A percentile compares a stretch with the other conserved stretches of the same genome.
Evolutionary conservation across 2,113 vertebrate species (phyloP).

Genomic region (Aspidoscelis tigris): DNA sequence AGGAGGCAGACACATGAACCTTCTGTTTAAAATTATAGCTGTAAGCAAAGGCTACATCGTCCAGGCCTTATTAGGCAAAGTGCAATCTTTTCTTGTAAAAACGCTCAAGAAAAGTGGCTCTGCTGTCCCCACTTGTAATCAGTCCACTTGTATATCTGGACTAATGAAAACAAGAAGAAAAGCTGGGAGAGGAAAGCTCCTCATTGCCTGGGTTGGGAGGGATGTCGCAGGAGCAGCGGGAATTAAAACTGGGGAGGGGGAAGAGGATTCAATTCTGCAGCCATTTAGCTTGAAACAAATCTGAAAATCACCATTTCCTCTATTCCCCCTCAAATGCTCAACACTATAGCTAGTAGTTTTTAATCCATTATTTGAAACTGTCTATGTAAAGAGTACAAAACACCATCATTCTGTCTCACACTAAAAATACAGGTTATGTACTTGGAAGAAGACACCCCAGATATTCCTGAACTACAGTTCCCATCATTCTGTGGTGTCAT

Average conservation of each 20-base stretch:
- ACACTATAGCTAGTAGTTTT: no score
- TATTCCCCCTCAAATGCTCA: no score
- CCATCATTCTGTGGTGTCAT: no score
- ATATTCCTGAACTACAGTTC: no score
- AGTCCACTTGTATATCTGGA: slow-evolving; percentile 51
- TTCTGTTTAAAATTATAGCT: slow-evolving; percentile 74
- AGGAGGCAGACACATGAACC: slow-evolving; percentile 61
- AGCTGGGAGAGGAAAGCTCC: slow-evolving; percentile 42
- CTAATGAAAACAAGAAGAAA: slow-evolving; percentile 65
- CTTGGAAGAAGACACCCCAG: no score
- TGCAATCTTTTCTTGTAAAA: slow-evolving; percentile 78
- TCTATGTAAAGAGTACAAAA: no score
- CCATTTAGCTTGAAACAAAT: neutral
- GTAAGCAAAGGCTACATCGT: slow-evolving; percentile 69
- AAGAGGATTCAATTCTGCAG: neutral
- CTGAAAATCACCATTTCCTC: neutral
- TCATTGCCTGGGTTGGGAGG: slow-evolving; percentile 22
- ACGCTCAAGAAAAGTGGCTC: slow-evolving; percentile 69
- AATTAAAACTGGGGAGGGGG: neutral
- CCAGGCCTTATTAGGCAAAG: slow-evolving; percentile 79
- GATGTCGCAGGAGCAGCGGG: slow-evolving; percentile 3
- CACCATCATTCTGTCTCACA: no score
- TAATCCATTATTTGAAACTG: no score
- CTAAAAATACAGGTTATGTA: no score
- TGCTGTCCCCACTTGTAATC: slow-evolving; percentile 60